Base-by-base conservation (phyloP, 1,140 invertebrate species). In the Chironomus tepperi region DNA sequence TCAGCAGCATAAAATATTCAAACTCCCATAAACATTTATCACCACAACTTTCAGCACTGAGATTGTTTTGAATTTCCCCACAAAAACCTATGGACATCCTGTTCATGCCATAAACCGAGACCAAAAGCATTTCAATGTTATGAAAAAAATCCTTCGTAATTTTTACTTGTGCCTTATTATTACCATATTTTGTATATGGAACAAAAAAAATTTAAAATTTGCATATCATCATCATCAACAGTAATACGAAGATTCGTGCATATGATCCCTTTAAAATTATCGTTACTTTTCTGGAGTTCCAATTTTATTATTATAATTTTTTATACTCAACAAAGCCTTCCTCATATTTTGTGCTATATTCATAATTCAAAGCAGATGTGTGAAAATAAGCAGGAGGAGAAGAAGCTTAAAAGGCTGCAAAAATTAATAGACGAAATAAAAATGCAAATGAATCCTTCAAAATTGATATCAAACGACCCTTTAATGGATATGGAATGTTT, bases 391-490 rank as follows among this genome's bases (percentile, higher is more conserved):
- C n/a, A 57, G n/a, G 47, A 57, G 47, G 12, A n/a, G 10, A 57
- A 3, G 24, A 34, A 34, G 24, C 24, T 34, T 34, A 34, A 5
- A 34, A 34, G 24, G 24, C 24, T 34, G 24, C 24, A 34, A 34
- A 34, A 34, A n/a, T 57, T 57, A 57, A 57, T 57, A 57, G 47
- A 57, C n/a, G 47, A n/a, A 12, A 57, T n/a, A 57, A 57, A 57
- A n/a, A 57, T 57, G 47, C 10, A 57, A 57, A 57, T 57, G 12
- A 57, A 57, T 57, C 47, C 47, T 57, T n/a, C 5, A n/a, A 57
- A 57, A 57, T 57, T 57, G 47, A 57, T 57, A 57, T 57, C 12
- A n/a, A 57, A 57, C 47, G 47, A 57, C 47, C 47, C 47, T n/a
- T 15, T 12, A 57, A 57, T 57, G 47, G 12, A 57, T 15, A 57